phyloP scores from a whole-genome alignment of 2,888 invertebrate genomes.

The Erebia ligea region DNA sequence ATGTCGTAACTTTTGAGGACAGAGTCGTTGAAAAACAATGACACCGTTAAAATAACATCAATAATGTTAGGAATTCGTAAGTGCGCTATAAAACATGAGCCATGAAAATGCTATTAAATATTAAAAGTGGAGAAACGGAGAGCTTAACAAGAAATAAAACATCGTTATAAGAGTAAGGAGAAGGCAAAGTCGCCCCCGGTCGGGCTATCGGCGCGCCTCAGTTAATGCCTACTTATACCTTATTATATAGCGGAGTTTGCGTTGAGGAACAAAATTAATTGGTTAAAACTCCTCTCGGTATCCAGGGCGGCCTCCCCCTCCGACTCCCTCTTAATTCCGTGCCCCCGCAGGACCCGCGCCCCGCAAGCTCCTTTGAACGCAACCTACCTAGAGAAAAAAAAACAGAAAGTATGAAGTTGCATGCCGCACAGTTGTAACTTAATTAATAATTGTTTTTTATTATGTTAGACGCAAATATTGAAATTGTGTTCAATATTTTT shows the following conservation, averaged over 20 bases:
- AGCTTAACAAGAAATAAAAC: slow-evolving; percentile 84
- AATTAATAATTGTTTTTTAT: slow-evolving; percentile 57
- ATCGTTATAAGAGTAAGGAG: slow-evolving; percentile 79
- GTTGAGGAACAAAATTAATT: slow-evolving; percentile 85
- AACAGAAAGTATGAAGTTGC: slow-evolving; percentile 83
- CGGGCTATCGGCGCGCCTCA: slow-evolving; percentile 80
- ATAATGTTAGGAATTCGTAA: slow-evolving; percentile 77
- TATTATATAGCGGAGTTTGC: slow-evolving; percentile 84
- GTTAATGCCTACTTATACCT: slow-evolving; percentile 84
- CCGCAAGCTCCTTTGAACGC: slow-evolving; percentile 82
- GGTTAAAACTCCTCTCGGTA: slow-evolving; percentile 85
- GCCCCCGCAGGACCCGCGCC: slow-evolving; percentile 60
- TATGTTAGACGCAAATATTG: no score
- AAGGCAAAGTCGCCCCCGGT: slow-evolving; percentile 72
- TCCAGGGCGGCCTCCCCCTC: slow-evolving; percentile 76
- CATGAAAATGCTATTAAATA: slow-evolving; percentile 83
- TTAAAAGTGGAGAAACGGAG: slow-evolving; percentile 83
- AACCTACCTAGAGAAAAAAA: slow-evolving; percentile 82
- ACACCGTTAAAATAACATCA: slow-evolving; percentile 65
- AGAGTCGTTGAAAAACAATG: slow-evolving; percentile 59
- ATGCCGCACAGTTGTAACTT: slow-evolving; percentile 71
- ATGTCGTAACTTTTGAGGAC: slow-evolving; percentile 26
- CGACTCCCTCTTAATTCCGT: slow-evolving; percentile 76
- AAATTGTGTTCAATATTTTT: no score
- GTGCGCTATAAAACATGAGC: slow-evolving; percentile 80